phyloP scores from a whole-genome alignment of 37 sponge, comb jelly and placozoan genomes.

The Tethya wilhelma region DNA sequence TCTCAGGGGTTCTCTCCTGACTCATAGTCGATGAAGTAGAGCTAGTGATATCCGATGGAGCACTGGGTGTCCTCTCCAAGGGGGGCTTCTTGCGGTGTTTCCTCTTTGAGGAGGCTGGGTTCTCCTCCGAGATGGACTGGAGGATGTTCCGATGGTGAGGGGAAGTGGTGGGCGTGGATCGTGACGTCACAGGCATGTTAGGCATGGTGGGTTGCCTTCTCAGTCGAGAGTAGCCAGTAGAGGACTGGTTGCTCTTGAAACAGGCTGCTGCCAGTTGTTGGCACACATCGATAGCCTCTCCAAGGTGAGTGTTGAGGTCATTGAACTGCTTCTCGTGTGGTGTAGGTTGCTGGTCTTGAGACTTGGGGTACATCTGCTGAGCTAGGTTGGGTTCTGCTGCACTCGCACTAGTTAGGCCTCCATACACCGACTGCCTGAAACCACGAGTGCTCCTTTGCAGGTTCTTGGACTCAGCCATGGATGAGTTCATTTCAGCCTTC shows the following conservation, averaged over 20 bases:
- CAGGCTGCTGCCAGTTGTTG: constrained; percentile 45
- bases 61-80: too few relatives aligned
- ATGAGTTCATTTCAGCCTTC: background rate
- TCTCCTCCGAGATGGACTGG: too few relatives aligned
- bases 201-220: background rate
- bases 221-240: background rate
- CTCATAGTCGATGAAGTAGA: too few relatives aligned
- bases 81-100: background rate
- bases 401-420: background rate
- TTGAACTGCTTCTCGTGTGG: background rate
- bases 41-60: too few relatives aligned
- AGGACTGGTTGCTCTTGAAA: constrained; percentile 24
- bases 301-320: constrained; percentile 16
- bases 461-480: background rate
- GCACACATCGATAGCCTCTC: constrained; percentile 38
- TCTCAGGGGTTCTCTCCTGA: too few relatives aligned
- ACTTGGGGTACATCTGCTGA: constrained; percentile 35
- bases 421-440: too few relatives aligned
- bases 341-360: background rate
- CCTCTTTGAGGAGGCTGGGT: background rate
- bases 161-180: background rate
- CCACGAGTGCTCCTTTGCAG: too few relatives aligned
- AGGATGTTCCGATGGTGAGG: background rate
- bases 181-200: background rate
- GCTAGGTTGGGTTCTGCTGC: background rate